A percentile compares a stretch with the other conserved stretches of the same genome.
Conservation (phyloP, 2,113 vertebrate genomes). For the Serilophus lunatus region DNA sequence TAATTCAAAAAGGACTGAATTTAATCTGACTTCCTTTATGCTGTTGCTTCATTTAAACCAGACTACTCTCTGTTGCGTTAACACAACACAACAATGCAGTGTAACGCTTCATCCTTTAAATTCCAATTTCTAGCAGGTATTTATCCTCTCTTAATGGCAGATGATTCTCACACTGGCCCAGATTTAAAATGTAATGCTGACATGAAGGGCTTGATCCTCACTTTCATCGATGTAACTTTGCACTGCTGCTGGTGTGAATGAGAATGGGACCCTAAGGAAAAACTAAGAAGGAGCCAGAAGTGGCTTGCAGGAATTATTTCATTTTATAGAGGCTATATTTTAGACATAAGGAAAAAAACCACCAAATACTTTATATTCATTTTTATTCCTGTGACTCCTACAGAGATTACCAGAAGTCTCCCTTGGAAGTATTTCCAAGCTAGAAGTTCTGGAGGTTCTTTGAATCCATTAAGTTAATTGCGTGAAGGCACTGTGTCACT, state of each 20-base stretch:
- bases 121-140: background rate
- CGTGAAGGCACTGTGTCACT: background rate
- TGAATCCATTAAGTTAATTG: conserved; percentile 35
- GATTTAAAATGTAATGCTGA: background rate
- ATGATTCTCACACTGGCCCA: background rate
- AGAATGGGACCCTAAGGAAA: background rate
- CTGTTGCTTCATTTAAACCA: background rate
- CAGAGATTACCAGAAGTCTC: background rate
- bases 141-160: background rate
- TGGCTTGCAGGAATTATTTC: background rate
- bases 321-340: background rate
- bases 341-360: background rate
- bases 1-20: background rate
- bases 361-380: background rate
- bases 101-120: background rate
- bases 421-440: conserved; percentile 6
- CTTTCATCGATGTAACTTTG: background rate
- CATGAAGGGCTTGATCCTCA: background rate
- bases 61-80: background rate
- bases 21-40: background rate
- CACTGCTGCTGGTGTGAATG: background rate
- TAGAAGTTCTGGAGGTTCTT: background rate
- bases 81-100: background rate
- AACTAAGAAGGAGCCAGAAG: background rate
- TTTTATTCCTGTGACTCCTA: background rate